phyloP scores from a whole-genome alignment of 2,888 invertebrate species.

The Neocrepidodera transversa region DNA sequence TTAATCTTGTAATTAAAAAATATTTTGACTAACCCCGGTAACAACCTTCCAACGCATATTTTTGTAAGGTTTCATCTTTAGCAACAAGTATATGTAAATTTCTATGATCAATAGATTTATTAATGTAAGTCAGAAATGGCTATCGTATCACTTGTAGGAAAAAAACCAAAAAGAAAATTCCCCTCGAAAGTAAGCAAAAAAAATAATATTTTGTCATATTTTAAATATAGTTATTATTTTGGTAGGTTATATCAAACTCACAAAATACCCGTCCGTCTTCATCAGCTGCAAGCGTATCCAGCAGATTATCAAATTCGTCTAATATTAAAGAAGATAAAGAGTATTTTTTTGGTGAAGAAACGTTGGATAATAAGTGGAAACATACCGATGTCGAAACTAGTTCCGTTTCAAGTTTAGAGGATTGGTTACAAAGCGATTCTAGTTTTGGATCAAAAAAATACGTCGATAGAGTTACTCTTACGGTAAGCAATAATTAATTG shows the following conservation, averaged over 20 bases:
- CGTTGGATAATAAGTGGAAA: constrained; percentile 55
- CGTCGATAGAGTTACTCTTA: constrained; percentile 55
- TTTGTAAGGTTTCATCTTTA: constrained; percentile 30
- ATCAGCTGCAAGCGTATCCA: constrained; percentile 51
- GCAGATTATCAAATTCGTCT: constrained; percentile 51
- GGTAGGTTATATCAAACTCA: constrained; percentile 73
- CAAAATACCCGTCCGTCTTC: constrained; percentile 65
- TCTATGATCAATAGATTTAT: constrained; percentile 16
- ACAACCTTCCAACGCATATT: neutral
- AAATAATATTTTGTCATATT: too few species aligned
- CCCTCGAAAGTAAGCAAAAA: neutral
- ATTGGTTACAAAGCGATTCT: constrained; percentile 56
- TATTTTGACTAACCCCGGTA: neutral
- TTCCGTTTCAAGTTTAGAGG: constrained; percentile 58
- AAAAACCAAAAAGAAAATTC: constrained; percentile 33
- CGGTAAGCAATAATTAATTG: constrained; percentile 47
- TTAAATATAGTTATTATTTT: too few species aligned
- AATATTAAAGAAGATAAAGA: constrained; percentile 54
- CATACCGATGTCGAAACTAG: constrained; percentile 53
- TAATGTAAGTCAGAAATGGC: constrained; percentile 38
- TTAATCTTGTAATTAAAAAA: too few species aligned
- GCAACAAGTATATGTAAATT: constrained; percentile 14
- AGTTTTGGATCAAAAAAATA: constrained; percentile 56
- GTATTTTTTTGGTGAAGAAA: constrained; percentile 56
- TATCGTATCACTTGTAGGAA: constrained; percentile 39